Conservation (phyloP, 2,797 vertebrate genomes). For the Hemibagrus guttatus region DNA sequence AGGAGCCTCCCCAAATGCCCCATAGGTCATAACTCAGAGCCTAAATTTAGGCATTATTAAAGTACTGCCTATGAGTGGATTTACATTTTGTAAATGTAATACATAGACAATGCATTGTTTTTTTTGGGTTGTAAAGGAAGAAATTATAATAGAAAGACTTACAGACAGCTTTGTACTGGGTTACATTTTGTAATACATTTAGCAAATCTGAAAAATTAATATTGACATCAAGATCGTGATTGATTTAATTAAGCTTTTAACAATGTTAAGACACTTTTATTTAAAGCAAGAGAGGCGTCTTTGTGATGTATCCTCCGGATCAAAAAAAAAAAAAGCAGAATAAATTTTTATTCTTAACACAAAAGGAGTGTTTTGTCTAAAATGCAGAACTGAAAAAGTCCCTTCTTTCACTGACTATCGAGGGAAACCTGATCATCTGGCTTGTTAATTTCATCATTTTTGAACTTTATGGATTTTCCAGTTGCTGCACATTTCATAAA, state of each 20-base stretch:
- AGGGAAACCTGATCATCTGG: slow-evolving; percentile 74
- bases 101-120: background rate
- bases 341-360: slow-evolving; percentile 28
- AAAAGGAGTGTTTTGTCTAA: background rate
- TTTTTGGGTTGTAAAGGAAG: background rate
- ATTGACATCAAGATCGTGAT: background rate
- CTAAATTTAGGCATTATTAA: slow-evolving; percentile 84
- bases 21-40: slow-evolving; percentile 73
- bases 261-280: background rate
- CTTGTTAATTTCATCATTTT: slow-evolving; percentile 93
- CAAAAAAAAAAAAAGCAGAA: background rate
- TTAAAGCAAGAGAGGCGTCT: background rate
- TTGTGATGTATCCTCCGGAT: background rate
- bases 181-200: background rate
- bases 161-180: background rate
- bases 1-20: slow-evolving; percentile 76
- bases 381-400: slow-evolving; percentile 44
- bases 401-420: slow-evolving; percentile 42
- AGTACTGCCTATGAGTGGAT: slow-evolving; percentile 62
- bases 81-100: slow-evolving; percentile 68
- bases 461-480: slow-evolving; percentile 91
- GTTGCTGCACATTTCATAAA: slow-evolving; percentile 94
- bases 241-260: background rate
- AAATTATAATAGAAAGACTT: background rate
- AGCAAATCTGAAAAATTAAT: background rate